phyloP scores from a whole-genome alignment of 2,113 vertebrate species.

The Cyprinus carpio region DNA sequence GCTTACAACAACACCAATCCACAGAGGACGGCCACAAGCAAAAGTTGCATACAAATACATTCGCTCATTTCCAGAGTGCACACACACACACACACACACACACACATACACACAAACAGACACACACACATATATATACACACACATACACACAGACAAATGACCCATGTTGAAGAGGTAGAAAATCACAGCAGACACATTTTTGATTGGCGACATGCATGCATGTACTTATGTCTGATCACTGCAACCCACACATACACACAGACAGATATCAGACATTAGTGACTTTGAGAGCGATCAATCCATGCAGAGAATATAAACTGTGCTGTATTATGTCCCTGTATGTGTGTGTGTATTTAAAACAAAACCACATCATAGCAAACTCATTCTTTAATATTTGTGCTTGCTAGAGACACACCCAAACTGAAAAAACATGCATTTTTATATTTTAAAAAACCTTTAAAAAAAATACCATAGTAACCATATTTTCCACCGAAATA shows the following conservation, averaged over 20 bases:
- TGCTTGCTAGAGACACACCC: not conserved
- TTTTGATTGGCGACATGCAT: constrained; percentile 1
- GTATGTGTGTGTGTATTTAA: not conserved
- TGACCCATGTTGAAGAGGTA: not conserved
- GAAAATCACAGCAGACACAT: constrained; percentile 2
- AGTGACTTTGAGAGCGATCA: not conserved
- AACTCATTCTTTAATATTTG: too few relatives aligned
- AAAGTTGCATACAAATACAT: constrained; percentile 28
- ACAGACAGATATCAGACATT: not conserved
- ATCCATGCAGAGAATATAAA: constrained; percentile 14
- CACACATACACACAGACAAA: not conserved
- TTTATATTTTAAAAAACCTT: too few relatives aligned
- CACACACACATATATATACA: too few relatives aligned
- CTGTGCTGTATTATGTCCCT: not conserved
- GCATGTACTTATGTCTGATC: not conserved
- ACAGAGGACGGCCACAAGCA: constrained; percentile 3
- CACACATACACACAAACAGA: too few relatives aligned
- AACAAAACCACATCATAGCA: not conserved
- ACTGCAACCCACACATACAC: constrained; percentile 35
- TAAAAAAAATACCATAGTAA: constrained; percentile 2
- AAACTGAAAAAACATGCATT: not conserved
- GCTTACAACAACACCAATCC: constrained; percentile 11
- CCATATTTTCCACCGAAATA: not conserved
- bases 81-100: too few relatives aligned
- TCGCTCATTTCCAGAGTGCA: constrained; percentile 4